phyloP scores from a whole-genome alignment of 1,140 invertebrate genomes.

The Drosophila varians region DNA sequence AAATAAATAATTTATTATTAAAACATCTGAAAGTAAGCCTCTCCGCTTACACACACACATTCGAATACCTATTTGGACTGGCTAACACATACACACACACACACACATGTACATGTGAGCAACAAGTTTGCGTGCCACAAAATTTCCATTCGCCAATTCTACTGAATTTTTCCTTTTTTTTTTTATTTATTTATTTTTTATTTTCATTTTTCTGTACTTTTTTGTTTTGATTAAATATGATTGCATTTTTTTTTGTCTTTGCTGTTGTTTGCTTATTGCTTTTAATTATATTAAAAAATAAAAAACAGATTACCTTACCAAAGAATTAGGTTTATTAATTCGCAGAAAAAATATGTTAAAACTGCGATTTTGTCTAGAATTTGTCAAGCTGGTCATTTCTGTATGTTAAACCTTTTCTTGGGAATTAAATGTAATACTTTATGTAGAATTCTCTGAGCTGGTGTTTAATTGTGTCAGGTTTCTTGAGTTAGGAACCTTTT shows the following conservation, averaged over 20 bases:
- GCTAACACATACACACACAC: conserved; percentile 18
- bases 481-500: neutral
- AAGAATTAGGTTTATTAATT: neutral
- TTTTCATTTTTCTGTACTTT: conserved; percentile 26
- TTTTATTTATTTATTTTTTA: conserved; percentile 18
- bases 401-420: too few species aligned
- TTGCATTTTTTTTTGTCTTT: conserved; percentile 8
- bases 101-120: conserved; percentile 25
- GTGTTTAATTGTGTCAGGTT: conserved; percentile 5
- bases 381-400: neutral
- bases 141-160: conserved; percentile 73
- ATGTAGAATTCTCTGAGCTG: too few species aligned
- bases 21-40: conserved; percentile 61
- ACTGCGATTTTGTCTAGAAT: conserved; percentile 1
- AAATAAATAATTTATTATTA: conserved; percentile 59
- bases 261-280: conserved; percentile 4
- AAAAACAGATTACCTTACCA: too few species aligned
- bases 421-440: neutral
- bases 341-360: neutral
- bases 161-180: conserved; percentile 16
- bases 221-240: conserved; percentile 17
- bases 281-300: too few species aligned
- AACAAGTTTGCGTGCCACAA: conserved; percentile 78
- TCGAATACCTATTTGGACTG: neutral
- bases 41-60: conserved; percentile 27